Evolutionary conservation across 2,888 invertebrate species (phyloP).

Genomic region (Drosophila neotestacea): DNA sequence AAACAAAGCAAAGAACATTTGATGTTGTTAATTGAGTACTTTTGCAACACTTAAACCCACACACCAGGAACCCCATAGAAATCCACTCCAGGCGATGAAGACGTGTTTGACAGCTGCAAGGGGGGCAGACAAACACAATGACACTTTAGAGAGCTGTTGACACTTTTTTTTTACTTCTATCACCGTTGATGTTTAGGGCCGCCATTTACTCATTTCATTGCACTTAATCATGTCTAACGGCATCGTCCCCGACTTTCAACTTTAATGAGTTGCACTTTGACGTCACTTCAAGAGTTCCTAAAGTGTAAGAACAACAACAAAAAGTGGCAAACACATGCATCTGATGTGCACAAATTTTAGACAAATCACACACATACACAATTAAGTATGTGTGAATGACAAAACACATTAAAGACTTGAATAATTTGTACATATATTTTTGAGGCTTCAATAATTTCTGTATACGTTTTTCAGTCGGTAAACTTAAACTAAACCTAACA

Average conservation of each 20-base stretch:
- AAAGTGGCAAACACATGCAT: slow-evolving; percentile 38
- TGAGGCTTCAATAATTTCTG: neutral
- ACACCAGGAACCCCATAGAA: slow-evolving; percentile 9
- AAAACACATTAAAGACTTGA: slow-evolving; percentile 9
- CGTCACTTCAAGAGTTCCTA: slow-evolving; percentile 54
- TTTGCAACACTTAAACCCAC: slow-evolving; percentile 58
- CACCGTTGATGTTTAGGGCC: slow-evolving; percentile 46
- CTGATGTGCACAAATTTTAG: slow-evolving; percentile 9
- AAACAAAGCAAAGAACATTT: slow-evolving; percentile 65
- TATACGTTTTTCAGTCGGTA: neutral
- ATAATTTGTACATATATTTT: no score
- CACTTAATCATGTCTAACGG: slow-evolving; percentile 77
- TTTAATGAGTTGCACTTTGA: slow-evolving; percentile 81
- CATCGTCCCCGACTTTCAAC: slow-evolving; percentile 37
- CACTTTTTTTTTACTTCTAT: slow-evolving; percentile 51
- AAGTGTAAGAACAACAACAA: slow-evolving; percentile 66
- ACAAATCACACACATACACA: slow-evolving; percentile 12
- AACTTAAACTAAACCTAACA: neutral
- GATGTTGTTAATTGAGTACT: slow-evolving; percentile 81
- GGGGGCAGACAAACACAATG: slow-evolving; percentile 70
- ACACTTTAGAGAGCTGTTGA: slow-evolving; percentile 69
- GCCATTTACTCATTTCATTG: slow-evolving; percentile 76
- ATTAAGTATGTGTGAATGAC: neutral
- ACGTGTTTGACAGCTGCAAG: slow-evolving; percentile 46
- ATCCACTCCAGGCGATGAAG: slow-evolving; percentile 13